A percentile compares a stretch with the other conserved stretches of the same genome.
Evolutionary conservation across 1,140 invertebrate species (phyloP).

Genomic region (Bombus ignitus): DNA sequence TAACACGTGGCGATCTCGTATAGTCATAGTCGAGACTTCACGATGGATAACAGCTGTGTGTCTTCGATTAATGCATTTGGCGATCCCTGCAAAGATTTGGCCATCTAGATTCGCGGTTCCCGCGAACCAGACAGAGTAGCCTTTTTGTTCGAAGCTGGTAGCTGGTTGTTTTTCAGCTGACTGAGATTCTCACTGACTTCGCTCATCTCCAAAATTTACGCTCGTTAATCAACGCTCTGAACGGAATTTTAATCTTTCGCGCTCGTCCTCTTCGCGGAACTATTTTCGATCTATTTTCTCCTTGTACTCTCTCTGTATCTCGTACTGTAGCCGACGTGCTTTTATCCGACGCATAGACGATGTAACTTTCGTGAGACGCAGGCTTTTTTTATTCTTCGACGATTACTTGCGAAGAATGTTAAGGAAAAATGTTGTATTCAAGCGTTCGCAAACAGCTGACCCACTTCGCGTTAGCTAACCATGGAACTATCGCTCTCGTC

Average conservation of each 20-base stretch:
- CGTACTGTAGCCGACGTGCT: too few relatives aligned
- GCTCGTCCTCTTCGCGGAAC: neutral
- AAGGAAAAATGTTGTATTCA: neutral
- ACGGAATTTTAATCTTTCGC: neutral
- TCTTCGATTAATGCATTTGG: constrained; percentile 26
- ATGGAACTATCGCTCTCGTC: neutral
- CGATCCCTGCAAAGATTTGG: constrained; percentile 8
- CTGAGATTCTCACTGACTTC: too few relatives aligned
- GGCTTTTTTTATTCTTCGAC: neutral
- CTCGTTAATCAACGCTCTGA: constrained; percentile 66
- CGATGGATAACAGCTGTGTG: constrained; percentile 12
- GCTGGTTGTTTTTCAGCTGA: constrained; percentile 38
- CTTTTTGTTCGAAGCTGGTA: neutral
- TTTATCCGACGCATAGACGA: neutral
- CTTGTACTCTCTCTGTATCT: neutral
- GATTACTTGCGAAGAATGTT: neutral
- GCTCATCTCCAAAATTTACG: constrained; percentile 52
- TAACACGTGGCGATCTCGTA: neutral
- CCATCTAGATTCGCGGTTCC: neutral
- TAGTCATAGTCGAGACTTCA: constrained; percentile 9
- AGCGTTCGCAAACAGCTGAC: neutral
- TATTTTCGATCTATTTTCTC: neutral
- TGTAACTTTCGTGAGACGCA: neutral
- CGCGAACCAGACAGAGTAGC: neutral
- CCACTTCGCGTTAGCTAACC: neutral